phyloP scores from a whole-genome alignment of 2,888 invertebrate genomes.

The Sesia apiformis region DNA sequence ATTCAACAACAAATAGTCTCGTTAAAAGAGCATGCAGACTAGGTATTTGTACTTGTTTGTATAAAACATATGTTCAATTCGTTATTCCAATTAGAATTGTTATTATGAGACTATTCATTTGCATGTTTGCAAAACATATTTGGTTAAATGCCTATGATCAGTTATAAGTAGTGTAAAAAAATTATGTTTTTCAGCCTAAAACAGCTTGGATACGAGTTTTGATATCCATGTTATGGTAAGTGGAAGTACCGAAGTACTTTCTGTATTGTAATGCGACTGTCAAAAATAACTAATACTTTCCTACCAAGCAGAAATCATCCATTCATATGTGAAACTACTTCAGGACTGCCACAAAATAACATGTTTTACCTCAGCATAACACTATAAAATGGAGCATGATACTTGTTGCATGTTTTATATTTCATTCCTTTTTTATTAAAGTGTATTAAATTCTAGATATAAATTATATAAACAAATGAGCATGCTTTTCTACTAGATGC shows the following conservation, averaged over 20 bases:
- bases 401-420: not conserved
- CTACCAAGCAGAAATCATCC: not conserved
- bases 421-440: too few species aligned
- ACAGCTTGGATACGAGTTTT: slow-evolving; percentile 68
- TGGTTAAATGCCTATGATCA: too few species aligned
- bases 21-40: too few species aligned
- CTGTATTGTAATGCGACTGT: slow-evolving; percentile 25
- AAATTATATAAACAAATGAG: too few species aligned
- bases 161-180: slow-evolving; percentile 39
- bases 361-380: not conserved
- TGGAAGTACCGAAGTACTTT: slow-evolving; percentile 67
- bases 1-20: too few species aligned
- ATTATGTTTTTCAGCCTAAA: slow-evolving; percentile 71
- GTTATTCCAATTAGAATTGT: too few species aligned
- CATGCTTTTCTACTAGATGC: too few species aligned
- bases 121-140: too few species aligned
- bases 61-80: too few species aligned
- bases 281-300: not conserved
- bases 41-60: too few species aligned
- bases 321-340: not conserved
- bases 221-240: slow-evolving; percentile 67
- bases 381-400: not conserved
- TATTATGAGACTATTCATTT: too few species aligned
- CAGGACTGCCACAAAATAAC: not conserved
- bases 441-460: too few species aligned